phyloP scores from a whole-genome alignment of 2,113 vertebrate species.

The Delphinapterus leucas region DNA sequence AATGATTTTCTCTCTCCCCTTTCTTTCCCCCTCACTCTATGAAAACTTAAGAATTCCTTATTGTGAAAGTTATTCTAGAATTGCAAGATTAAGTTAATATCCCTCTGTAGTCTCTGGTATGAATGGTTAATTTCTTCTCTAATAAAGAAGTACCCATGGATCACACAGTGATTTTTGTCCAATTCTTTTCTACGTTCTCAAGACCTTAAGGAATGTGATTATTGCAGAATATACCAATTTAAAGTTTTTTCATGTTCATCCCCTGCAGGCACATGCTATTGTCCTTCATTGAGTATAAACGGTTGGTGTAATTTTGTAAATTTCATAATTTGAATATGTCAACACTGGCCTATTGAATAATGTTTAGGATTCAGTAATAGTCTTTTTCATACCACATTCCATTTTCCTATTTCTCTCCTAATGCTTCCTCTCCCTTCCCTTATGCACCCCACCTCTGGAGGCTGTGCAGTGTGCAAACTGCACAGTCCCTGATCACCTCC shows the following conservation, averaged over 20 bases:
- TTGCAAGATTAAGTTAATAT: not conserved
- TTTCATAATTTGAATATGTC: not conserved
- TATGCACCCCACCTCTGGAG: no score
- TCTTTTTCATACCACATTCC: not conserved
- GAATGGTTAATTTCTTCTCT: slow-evolving; percentile 24
- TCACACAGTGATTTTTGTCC: not conserved
- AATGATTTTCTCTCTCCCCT: not conserved
- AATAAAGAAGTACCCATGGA: slow-evolving; percentile 10
- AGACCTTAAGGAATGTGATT: not conserved
- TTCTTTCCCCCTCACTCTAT: not conserved
- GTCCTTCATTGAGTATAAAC: not conserved
- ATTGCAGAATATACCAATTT: not conserved
- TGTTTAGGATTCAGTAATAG: not conserved
- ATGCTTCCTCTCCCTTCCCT: not conserved
- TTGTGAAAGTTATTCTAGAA: not conserved
- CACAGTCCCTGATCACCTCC: accelerated
- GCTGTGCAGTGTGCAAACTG: no score
- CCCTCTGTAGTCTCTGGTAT: not conserved
- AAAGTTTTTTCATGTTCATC: not conserved
- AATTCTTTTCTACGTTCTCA: not conserved
- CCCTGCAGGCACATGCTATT: not conserved
- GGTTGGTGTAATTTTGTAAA: not conserved
- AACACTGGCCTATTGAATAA: not conserved
- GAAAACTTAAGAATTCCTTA: not conserved
- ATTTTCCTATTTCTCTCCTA: not conserved